Base-by-base conservation (phyloP, 1,140 invertebrate species). In the Hermetia illucens region DNA sequence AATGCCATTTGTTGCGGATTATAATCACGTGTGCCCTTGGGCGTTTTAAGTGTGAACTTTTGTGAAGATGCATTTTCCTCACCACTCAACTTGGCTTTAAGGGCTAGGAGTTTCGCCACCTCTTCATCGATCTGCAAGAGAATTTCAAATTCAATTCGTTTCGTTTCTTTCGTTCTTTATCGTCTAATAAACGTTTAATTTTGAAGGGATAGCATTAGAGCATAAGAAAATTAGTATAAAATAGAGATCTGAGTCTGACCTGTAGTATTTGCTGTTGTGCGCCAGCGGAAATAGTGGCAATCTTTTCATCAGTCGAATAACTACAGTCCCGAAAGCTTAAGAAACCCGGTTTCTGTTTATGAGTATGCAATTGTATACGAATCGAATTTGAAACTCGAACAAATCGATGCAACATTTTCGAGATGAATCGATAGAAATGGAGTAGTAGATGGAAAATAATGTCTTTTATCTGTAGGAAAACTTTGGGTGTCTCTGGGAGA, bases 11-110 rank as follows among this genome's bases (percentile, higher is more conserved):
- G 90, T 49, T 84, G 72, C 0, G 95, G 91, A 40, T 74, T 79
- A 67, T 89, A 97, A 61, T 99, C 96, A 42, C 91, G 69, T 0
- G 95, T 98, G 2, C 96, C 96, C 66, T 98, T 94, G 3, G 88
- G 78, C 6, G 86, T 90, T 71, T 94, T 94, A 21, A 93, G 75
- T 3, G 71, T 75, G 53, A 91, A 83, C 55, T 90, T 91, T 42
- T 83, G 76, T 39, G 61, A 60, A 41, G 50, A 47, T 19, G 50
- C 51, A 39, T 64, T 60, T 41, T 75, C 71, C 47, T 70, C 68
- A 40, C 56, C 46, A 10, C 65, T 70, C 8, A 88, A 49, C 53
- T 80, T 72, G 15, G 77, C 72, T 68, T 92, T 92, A 4, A 90
- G 52, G 34, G 77, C 73, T 36, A 90, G 55, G 17, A 92, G 65